Base-by-base conservation (phyloP, 2,113 vertebrate species). In the Seriola rivoliana region DNA sequence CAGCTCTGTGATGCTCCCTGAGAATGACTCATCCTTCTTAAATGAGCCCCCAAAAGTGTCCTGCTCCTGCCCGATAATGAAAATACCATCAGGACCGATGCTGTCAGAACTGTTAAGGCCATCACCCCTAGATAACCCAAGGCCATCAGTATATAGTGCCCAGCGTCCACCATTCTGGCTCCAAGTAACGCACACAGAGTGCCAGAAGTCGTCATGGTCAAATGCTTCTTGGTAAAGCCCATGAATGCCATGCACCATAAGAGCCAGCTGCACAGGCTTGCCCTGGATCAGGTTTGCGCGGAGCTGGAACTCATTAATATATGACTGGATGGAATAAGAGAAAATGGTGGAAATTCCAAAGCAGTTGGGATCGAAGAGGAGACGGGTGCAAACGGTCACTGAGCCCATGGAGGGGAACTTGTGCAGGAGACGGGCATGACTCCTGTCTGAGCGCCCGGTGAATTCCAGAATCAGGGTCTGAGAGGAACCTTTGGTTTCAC, bases 261-360 rank as follows among this genome's bases (percentile, higher is more conserved):
- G 71, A 57, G 91, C 90, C 64, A 95, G 91, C 84, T 93, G 85
- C 76, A 95, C 85, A 11, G 17, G 71, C 25, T 85, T 75, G 12
- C 86, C 85, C 57, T 36, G 77, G 55, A 65, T 80, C 77, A 94
- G 54, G 17, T 71, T 90, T 12, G 90, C 93, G 23, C 90, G 87
- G 62, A 96, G 94, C 90, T 95, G 95, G 88, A 96, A 95, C 79
- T 94, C 94, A 72, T 94, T 92, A 78, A 90, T 89, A 54, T 87
- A 89, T 63, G 89, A 90, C 44, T 36, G 52, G 72, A 87, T 85
- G 85, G 94, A 93, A 85, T 95, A 95, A 64, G 95, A 95, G 78
- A 95, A 95, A 36, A 96, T 85, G 48, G 88, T 95, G 85, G 87
- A 95, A 88, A 80, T 48, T 87, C 94, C 94, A 23, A 69, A 81